Evolutionary conservation across 2,888 invertebrate species (phyloP), one percentile per base, ranked within the genome.

Genomic region (Blastobasis lacticolella): DNA sequence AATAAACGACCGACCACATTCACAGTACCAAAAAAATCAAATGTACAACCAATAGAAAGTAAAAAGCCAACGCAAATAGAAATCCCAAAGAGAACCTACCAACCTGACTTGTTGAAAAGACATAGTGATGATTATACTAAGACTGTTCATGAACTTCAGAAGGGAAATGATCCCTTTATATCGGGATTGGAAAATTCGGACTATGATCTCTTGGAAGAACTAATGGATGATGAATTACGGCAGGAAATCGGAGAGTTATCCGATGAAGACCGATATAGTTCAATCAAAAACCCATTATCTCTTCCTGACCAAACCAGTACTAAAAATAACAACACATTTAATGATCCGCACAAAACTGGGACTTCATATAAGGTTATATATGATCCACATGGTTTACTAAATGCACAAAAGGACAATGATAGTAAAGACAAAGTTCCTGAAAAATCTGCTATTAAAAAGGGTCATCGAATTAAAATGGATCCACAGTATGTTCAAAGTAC

Each of bases 201-300:
- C 57, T 85, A 83, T 55, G 84, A 84, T 57, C 64, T 84, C n/a
- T 58, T 88, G 54, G 86, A 83, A 55, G 89, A 87, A 71, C 69
- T 82, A 54, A 85, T 82, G 74, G 88, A 79, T 62, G 87, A 83
- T 58, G 88, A 82, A 57, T 68, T 81, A 53, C 69, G 75, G 52
- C 65, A 87, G 78, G 78, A 90, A 76, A 80, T 88, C 38, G 75
- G 85, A 7, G 81, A 89, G 67, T 58, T 85, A 52, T 75, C 78
- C 63, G 73, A 90, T 62, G 69, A 89, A 58, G 71, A 87, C 37
- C 57, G 61, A 48, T 78, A 71, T 54, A 54, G 56, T 41, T 8
- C 61, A 23, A 23, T 23, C 23, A 23, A 23, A 23, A 23, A 23
- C 23, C 23, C 23, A 23, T 23, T 23, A 23, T 23, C 23, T 23